Evolutionary conservation across 2,888 invertebrate species (phyloP).

Genomic region (Drosophila lacicola): DNA sequence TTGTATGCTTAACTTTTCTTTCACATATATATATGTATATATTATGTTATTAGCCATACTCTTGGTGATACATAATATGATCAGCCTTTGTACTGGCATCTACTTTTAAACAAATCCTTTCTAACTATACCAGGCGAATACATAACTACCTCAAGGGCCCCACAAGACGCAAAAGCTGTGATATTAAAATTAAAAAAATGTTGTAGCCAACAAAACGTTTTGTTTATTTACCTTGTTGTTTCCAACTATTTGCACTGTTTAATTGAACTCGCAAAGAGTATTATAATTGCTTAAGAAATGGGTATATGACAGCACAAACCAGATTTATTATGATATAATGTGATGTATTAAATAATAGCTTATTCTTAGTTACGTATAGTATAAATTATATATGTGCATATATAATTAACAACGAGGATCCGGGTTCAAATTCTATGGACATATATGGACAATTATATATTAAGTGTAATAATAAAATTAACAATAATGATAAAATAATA

Average conservation of each 20-base stretch:
- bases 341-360: too few species aligned
- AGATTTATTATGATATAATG: too few species aligned
- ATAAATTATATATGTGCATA: not conserved
- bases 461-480: too few species aligned
- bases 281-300: not conserved
- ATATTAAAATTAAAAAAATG: constrained; percentile 9
- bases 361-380: not conserved
- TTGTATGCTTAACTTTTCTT: too few species aligned
- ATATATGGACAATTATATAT: too few species aligned
- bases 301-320: not conserved
- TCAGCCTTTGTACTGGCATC: not conserved
- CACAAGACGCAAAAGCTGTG: constrained; percentile 10
- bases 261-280: not conserved
- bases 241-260: constrained; percentile 3
- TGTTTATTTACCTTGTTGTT: constrained; percentile 28
- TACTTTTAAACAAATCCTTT: not conserved
- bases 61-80: too few species aligned
- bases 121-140: not conserved
- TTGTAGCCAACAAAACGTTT: constrained; percentile 7
- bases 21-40: too few species aligned
- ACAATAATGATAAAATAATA: too few species aligned
- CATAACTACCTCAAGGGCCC: not conserved
- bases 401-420: too few species aligned
- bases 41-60: too few species aligned
- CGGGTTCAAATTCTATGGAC: too few species aligned